Evolutionary conservation across 2,888 invertebrate species (phyloP).

Genomic region (Doris montereyensis): DNA sequence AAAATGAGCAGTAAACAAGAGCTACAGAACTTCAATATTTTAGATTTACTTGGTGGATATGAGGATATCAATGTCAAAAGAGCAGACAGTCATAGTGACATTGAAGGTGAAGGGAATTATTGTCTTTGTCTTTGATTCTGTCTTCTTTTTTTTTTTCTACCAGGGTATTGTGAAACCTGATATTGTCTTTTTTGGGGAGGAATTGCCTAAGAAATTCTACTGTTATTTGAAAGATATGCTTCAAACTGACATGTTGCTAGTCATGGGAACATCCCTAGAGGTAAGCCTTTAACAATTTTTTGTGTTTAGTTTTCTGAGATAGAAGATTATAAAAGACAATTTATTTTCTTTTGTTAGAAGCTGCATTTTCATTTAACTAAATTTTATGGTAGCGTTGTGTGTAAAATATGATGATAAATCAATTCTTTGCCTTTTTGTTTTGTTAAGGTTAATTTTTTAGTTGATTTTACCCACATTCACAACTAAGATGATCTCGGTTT

Average conservation of each 20-base stretch:
- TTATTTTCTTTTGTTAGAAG: slow-evolving; percentile 3
- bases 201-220: slow-evolving; percentile 70
- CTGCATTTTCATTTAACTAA: no score
- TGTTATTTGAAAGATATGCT: slow-evolving; percentile 69
- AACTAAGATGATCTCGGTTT: no score
- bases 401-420: not conserved
- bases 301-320: not conserved
- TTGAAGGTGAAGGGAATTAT: no score
- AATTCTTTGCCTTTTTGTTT: not conserved
- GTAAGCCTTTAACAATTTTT: slow-evolving; percentile 49
- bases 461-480: no score
- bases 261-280: slow-evolving; percentile 74
- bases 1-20: no score
- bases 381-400: no score
- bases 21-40: no score
- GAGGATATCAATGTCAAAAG: no score
- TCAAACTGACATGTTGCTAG: slow-evolving; percentile 70
- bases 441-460: no score
- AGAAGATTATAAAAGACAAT: no score
- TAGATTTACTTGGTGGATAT: no score
- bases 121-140: not conserved
- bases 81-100: no score
- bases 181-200: slow-evolving; percentile 73
- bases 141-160: slow-evolving; percentile 7
- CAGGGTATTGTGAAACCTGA: slow-evolving; percentile 71